A percentile compares a stretch with the other conserved stretches of the same genome.
These are phyloP conservation scores for Galagoides demidoff DNA, from an alignment of 2,797 vertebrate genomes.

Conservation along the genomic window DNA sequence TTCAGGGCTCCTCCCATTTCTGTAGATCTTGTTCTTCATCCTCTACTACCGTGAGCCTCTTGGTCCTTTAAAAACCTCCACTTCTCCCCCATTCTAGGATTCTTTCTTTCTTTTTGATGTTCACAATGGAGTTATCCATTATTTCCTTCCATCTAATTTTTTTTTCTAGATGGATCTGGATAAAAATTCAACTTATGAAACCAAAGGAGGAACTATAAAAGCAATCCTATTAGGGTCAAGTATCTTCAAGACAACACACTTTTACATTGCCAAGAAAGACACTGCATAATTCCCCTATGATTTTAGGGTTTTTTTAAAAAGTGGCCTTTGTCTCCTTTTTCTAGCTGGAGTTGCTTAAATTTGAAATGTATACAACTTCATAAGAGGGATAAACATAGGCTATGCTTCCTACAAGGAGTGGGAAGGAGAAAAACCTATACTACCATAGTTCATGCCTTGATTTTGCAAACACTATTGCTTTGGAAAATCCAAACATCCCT, in stretches of 20 bases:
- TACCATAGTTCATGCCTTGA: not conserved
- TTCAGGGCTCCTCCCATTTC: not conserved
- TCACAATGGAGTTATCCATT: not conserved
- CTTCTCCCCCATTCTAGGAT: not conserved
- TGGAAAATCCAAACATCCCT: not conserved
- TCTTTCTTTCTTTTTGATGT: conserved; percentile 35
- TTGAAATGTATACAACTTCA: not conserved
- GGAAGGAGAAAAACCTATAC: not conserved
- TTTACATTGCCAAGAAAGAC: conserved; percentile 21
- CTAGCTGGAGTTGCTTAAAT: conserved; percentile 31
- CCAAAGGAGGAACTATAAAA: conserved; percentile 51
- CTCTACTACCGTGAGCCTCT: not conserved
- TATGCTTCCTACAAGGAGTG: not conserved
- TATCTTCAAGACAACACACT: conserved; percentile 55
- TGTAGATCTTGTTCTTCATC: not conserved
- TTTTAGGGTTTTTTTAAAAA: not conserved
- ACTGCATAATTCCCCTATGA: not conserved
- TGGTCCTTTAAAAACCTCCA: not conserved
- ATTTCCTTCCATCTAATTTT: conserved; percentile 26
- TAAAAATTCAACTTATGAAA: conserved; percentile 39
- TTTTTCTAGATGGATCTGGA: not conserved
- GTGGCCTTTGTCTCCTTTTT: not conserved
- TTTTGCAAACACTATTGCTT: conserved; percentile 34
- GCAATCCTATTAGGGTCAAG: conserved; percentile 10
- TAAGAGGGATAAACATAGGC: not conserved